These are phyloP conservation scores for Hemitrygon akajei DNA, from an alignment of 2,797 vertebrate species.

Conservation along the genomic window DNA sequence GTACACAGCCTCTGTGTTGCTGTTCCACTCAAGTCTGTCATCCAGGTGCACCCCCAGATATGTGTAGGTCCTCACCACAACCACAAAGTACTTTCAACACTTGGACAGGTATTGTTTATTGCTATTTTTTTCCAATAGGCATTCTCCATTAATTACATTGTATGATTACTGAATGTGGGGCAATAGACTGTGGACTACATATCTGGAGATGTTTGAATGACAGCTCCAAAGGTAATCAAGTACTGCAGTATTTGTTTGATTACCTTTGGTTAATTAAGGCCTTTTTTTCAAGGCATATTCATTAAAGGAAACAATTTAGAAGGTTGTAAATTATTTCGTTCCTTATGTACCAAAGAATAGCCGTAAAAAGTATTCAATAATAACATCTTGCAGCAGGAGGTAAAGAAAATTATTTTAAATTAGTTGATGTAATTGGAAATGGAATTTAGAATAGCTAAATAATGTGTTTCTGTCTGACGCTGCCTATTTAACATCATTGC, in stretches of 20 bases:
- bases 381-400: background rate
- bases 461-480: background rate
- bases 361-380: background rate
- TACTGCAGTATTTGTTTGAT: background rate
- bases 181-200: background rate
- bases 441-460: background rate
- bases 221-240: background rate
- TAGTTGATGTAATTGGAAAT: background rate
- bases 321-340: background rate
- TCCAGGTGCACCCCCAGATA: no score
- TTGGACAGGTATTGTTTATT: background rate
- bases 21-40: no score
- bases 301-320: conserved; percentile 2
- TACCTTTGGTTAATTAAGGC: background rate
- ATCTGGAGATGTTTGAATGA: background rate
- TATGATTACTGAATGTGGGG: background rate
- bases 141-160: background rate
- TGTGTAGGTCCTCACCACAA: no score
- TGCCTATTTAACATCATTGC: background rate
- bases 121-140: background rate
- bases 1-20: no score
- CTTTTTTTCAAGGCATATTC: background rate
- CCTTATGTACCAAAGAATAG: background rate
- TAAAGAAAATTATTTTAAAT: background rate
- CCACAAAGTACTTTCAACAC: no score